Evolutionary conservation across 53 echinoderm and acorn worm genomes (phyloP).

Genomic region (Antedon mediterranea): DNA sequence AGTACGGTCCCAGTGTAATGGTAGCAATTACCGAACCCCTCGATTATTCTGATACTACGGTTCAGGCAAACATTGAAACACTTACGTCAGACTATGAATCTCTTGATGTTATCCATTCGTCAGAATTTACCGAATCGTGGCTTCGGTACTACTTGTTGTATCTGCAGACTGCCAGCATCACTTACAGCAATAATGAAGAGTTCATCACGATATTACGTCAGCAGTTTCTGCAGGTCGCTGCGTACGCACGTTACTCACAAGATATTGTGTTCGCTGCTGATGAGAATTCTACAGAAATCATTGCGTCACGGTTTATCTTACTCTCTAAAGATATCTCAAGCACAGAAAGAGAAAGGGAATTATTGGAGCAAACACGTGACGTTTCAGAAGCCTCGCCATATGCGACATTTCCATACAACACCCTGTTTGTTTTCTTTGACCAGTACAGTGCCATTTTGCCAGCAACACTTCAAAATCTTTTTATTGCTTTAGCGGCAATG

Average conservation of each 20-base stretch:
- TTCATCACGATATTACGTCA: constrained; percentile 17
- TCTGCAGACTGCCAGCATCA: background rate
- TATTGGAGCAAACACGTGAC: constrained; percentile 13
- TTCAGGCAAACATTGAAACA: constrained; percentile 23
- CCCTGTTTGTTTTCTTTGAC: constrained; percentile 31
- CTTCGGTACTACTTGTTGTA: constrained; percentile 18
- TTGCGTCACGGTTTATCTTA: constrained; percentile 31
- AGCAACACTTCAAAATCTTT: constrained; percentile 34
- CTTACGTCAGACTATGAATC: constrained; percentile 8
- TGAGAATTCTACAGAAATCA: constrained; percentile 5
- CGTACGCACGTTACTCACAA: constrained; percentile 7
- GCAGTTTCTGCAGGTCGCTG: constrained; percentile 5
- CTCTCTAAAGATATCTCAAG: constrained; percentile 13
- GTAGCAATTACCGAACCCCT: constrained; percentile 16
- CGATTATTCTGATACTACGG: constrained; percentile 10
- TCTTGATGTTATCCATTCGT: background rate
- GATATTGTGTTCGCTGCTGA: constrained; percentile 27
- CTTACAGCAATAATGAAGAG: background rate
- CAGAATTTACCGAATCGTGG: constrained; percentile 21
- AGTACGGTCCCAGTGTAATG: constrained; percentile 16
- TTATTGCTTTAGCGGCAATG: constrained; percentile 40
- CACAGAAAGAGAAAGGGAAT: constrained; percentile 14
- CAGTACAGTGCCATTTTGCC: constrained; percentile 32
- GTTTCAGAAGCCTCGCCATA: constrained; percentile 13
- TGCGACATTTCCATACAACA: constrained; percentile 23